Base-by-base conservation (phyloP, 2,888 invertebrate species). In the Nyleta sp. region DNA sequence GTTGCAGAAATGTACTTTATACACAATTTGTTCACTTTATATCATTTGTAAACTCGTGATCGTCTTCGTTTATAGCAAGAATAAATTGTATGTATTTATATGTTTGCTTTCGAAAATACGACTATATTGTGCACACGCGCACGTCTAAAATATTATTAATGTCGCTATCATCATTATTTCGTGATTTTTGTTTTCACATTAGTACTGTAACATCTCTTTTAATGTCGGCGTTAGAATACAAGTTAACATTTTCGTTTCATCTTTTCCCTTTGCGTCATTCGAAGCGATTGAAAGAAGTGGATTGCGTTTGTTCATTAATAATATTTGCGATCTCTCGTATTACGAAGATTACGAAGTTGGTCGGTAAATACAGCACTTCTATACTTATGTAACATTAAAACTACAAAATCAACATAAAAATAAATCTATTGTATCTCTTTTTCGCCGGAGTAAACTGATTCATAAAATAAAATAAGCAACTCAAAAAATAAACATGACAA, bases 31-130 rank as follows among this genome's bases (percentile, higher is more conserved):
- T 59, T 46, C 31, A 33, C 17, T 52, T 68, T 22, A 38, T 38
- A 50, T 44, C 13, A 71, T 71, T 60, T 70, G 20, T 70, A 70
- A 70, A 50, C 50, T 60, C 15, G 46, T 48, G 42, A 64, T 64
- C 46, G 50, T 50, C 42, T 73, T 64, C n/a, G 28, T 64, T 50
- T 50, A 65, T 73, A 73, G 65, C 73, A 65, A 73, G 73, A 73
- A 73, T 73, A 73, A 73, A 65, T 73, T 57, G 22, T 52, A 73
- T 62, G 44, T 65, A 40, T 55, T 57, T 70, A 59, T 71, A 62
- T 24, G 38, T 64, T 31, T 71, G 38, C 13, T 42, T 35, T 64
- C 40, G 48, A 57, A 57, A 73, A 65, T 73, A 65, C 44, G 52
- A 67, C 73, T 65, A 48, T 53, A 22, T 42, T 52, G 53, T 46